These are phyloP conservation scores for Rotaria magnacalcarata DNA, from an alignment of 2,888 invertebrate species.

Conservation along the genomic window DNA sequence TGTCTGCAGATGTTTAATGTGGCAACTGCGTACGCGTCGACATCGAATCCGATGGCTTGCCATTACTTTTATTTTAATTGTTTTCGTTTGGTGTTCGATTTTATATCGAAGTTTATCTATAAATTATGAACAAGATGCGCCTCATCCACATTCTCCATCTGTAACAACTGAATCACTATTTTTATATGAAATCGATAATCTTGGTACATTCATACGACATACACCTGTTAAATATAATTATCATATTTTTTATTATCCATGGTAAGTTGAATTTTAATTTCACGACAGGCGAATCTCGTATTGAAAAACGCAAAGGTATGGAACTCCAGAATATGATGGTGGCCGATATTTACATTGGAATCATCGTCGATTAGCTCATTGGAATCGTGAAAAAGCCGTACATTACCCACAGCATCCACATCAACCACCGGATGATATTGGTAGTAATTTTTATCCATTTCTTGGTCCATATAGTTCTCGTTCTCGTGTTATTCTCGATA, in stretches of 20 bases:
- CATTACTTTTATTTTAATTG: not conserved
- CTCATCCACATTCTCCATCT: not conserved
- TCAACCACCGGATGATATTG: conserved; percentile 64
- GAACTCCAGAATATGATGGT: conserved; percentile 52
- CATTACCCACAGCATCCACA: conserved; percentile 62
- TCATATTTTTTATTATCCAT: conserved; percentile 61
- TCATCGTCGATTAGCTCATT: conserved; percentile 53
- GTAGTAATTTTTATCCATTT: conserved; percentile 63
- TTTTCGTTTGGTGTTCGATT: not conserved
- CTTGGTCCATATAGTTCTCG: conserved; percentile 64
- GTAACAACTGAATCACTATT: not conserved
- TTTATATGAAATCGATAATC: not conserved
- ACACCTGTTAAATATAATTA: conserved; percentile 52
- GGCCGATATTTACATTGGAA: conserved; percentile 59
- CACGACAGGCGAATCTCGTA: conserved; percentile 45
- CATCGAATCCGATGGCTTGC: not conserved
- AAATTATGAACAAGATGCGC: not conserved
- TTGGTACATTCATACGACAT: not conserved
- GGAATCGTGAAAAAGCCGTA: conserved; percentile 56
- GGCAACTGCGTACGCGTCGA: not conserved
- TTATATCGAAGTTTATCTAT: not conserved
- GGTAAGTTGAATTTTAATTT: conserved; percentile 50
- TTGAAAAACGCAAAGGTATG: conserved; percentile 49
- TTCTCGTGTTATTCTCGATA: conserved; percentile 61
- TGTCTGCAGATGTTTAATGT: not conserved